Base-by-base conservation (phyloP, 2,797 vertebrate species). In the Characodon lateralis region DNA sequence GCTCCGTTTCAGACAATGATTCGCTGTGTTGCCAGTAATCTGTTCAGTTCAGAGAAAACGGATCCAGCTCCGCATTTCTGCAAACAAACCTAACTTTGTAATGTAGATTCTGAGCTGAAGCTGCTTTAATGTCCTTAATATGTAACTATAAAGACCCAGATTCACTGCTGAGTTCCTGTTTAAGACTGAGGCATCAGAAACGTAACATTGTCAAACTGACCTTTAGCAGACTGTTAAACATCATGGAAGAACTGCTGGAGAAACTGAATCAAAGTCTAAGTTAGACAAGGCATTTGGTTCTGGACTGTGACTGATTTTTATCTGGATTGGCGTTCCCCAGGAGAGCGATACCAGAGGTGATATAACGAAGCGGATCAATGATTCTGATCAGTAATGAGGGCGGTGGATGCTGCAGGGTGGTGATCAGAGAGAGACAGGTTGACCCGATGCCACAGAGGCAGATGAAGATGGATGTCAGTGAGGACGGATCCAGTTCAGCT, bases 51-150 rank as follows among this genome's bases (percentile, higher is more conserved):
- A 35, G 72, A 74, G 80, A 80, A 72, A 48, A 48, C 10, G 8
- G 46, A 48, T 14, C 46, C 46, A 77, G 77, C 61, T 6, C 0
- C 39, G 22, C 18, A 22, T 41, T 77, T 76, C 63, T 74, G 5
- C 56, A 72, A 80, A 83, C 28, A 68, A 28, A 87, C 79, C 85
- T 84, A 83, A 48, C 39, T 59, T 70, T 22, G 56, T 51, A 3
- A 10, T 3, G 63, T 35, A 76, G 71, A 53, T 35, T 61, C 0
- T 0, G 12, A 12, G 50, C 73, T 80, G 26, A 81, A 73, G 6
- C 77, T 20, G 6, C 20, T 71, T 78, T 39, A 66, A 14, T 75
- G 0, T 50, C 31, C 35, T 79, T 1, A 28, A 78, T 56, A 66
- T 73, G 55, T 81, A 79, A 82, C 74, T 16, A 2, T 56, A 9